A percentile compares a stretch with the other conserved stretches of the same genome.
phyloP scores from a whole-genome alignment of 1,140 invertebrate species.

The Plectrocnemia conspersa region DNA sequence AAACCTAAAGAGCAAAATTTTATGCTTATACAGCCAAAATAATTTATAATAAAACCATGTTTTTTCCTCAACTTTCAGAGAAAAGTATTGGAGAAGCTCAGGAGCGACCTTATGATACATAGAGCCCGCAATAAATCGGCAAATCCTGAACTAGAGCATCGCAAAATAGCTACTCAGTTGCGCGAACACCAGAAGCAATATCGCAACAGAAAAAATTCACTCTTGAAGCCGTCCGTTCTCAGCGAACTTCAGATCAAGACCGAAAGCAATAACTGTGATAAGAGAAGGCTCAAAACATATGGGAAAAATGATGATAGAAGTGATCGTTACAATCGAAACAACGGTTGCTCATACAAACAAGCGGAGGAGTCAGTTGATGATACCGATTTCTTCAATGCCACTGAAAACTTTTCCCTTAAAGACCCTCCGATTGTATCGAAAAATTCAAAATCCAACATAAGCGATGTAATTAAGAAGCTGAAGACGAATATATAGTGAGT shows the following conservation, averaged over 20 bases:
- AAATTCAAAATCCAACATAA: no score
- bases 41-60: no score
- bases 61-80: slow-evolving; percentile 43
- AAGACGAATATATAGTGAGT: no score
- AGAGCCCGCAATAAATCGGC: slow-evolving; percentile 46
- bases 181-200: slow-evolving; percentile 47
- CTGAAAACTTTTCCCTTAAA: slow-evolving; percentile 33
- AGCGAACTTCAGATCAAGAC: slow-evolving; percentile 48
- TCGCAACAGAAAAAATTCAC: slow-evolving; percentile 41
- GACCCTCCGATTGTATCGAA: slow-evolving; percentile 36
- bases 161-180: slow-evolving; percentile 48
- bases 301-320: slow-evolving; percentile 40
- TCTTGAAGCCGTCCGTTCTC: slow-evolving; percentile 48
- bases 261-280: slow-evolving; percentile 41
- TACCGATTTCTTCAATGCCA: slow-evolving; percentile 31
- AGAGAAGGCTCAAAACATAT: slow-evolving; percentile 38
- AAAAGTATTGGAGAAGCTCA: slow-evolving; percentile 46
- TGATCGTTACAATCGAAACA: slow-evolving; percentile 40
- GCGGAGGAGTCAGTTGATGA: slow-evolving; percentile 27
- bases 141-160: slow-evolving; percentile 47
- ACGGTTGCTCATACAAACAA: slow-evolving; percentile 32
- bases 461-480: no score
- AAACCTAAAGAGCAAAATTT: no score
- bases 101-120: slow-evolving; percentile 46
- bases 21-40: no score